Evolutionary conservation across 2,113 vertebrate species (phyloP).

Genomic region (Synodontis membranacea): DNA sequence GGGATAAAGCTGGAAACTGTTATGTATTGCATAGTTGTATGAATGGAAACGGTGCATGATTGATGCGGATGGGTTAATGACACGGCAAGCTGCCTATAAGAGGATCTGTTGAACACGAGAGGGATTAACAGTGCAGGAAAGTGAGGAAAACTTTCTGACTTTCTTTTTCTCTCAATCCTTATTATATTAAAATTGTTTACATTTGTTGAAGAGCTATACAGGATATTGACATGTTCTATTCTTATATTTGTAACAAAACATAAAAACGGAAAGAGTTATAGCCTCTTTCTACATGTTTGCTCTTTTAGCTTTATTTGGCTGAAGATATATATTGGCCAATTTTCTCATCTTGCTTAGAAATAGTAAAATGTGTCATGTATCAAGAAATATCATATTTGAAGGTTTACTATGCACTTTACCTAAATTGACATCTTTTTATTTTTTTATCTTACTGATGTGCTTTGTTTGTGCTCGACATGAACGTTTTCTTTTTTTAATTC

Average conservation of each 20-base stretch:
- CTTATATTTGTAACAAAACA: neutral
- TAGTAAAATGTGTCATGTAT: neutral
- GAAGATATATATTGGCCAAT: neutral
- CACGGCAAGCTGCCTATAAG: neutral
- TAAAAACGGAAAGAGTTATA: neutral
- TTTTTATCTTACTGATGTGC: neutral
- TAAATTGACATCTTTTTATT: neutral
- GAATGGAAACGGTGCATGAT: neutral
- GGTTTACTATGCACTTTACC: neutral
- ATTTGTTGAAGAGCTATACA: too few species aligned
- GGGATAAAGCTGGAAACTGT: neutral
- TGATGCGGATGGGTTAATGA: neutral
- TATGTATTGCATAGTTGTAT: neutral
- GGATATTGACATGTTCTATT: too few species aligned
- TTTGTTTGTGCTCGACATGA: constrained; percentile 18
- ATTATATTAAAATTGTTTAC: too few species aligned
- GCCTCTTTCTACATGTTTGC: neutral
- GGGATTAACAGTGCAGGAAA: neutral
- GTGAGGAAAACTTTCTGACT: neutral
- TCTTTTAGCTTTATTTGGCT: neutral
- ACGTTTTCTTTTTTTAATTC: neutral
- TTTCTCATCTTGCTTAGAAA: neutral
- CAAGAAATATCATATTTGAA: neutral
- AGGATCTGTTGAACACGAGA: neutral
- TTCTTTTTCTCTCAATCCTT: neutral